Conservation (phyloP, 2,797 vertebrate genomes). For the Sphaeramia orbicularis region DNA sequence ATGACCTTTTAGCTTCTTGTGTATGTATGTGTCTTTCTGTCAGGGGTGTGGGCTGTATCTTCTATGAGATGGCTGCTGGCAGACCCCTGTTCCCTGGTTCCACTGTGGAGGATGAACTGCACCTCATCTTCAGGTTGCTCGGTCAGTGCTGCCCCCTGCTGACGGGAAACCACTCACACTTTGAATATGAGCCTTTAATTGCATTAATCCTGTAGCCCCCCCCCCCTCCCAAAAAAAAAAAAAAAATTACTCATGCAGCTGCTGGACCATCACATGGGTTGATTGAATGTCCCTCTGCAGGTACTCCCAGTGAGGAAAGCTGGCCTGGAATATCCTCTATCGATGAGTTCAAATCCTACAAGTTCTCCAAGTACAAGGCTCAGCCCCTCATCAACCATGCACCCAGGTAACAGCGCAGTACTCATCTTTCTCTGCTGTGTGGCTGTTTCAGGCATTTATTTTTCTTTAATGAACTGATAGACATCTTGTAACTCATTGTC, state of each 20-base stretch:
- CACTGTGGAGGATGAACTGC: conserved; percentile 86
- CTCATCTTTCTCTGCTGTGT: neutral
- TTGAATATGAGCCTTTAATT: conserved; percentile 55
- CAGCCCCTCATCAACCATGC: conserved; percentile 96
- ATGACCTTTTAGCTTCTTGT: conserved; percentile 8
- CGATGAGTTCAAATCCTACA: conserved; percentile 96
- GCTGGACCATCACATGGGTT: conserved; percentile 42
- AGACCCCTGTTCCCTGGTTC: conserved; percentile 86
- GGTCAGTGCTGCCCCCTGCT: conserved; percentile 83
- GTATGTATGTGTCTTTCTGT: conserved; percentile 29
- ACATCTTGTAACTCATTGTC: neutral
- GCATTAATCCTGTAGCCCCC: conserved; percentile 41
- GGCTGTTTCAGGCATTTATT: neutral
- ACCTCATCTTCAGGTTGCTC: conserved; percentile 85
- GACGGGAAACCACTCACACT: conserved; percentile 26
- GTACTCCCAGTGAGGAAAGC: conserved; percentile 94
- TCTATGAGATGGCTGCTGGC: conserved; percentile 87
- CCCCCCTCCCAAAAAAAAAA: no score
- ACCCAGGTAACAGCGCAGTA: conserved; percentile 86
- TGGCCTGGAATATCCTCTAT: conserved; percentile 95
- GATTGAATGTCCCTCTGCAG: conserved; percentile 76
- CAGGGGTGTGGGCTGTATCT: conserved; percentile 88
- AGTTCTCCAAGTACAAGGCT: conserved; percentile 95
- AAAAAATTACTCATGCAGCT: conserved; percentile 68
- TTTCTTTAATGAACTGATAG: neutral